A percentile compares a stretch with the other conserved stretches of the same genome.
These are phyloP conservation scores for Scaptomyza polygonia DNA, from an alignment of 2,888 invertebrate species.

Conservation along the genomic window DNA sequence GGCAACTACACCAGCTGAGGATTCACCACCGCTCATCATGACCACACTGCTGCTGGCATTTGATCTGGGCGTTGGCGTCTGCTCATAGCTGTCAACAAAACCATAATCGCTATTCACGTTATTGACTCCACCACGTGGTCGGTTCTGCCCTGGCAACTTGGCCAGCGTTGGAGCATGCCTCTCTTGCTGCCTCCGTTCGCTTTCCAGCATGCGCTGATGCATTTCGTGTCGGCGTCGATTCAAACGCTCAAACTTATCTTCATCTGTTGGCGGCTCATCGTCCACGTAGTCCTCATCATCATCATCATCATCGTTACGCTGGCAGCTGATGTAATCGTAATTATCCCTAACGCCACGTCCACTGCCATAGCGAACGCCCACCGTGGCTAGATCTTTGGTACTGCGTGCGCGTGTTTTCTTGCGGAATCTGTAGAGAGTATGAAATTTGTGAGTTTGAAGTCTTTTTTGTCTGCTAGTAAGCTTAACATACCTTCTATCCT, in stretches of 20 bases:
- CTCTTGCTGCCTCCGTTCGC: constrained; percentile 78
- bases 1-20: constrained; percentile 56
- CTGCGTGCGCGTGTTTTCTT: constrained; percentile 85
- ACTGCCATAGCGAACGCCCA: constrained; percentile 44
- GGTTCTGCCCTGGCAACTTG: constrained; percentile 61
- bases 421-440: constrained; percentile 75
- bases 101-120: constrained; percentile 71
- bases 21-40: constrained; percentile 72
- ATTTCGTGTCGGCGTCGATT: constrained; percentile 83
- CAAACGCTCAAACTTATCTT: constrained; percentile 84
- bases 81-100: constrained; percentile 82
- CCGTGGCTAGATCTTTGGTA: constrained; percentile 59
- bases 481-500: constrained; percentile 85
- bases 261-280: constrained; percentile 82
- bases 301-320: constrained; percentile 79
- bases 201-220: constrained; percentile 84
- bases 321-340: constrained; percentile 82
- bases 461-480: not conserved
- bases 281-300: constrained; percentile 81
- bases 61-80: constrained; percentile 80
- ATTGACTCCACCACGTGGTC: constrained; percentile 55
- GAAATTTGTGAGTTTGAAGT: not conserved
- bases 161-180: constrained; percentile 65
- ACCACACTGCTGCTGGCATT: constrained; percentile 76
- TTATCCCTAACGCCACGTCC: constrained; percentile 74